These are phyloP conservation scores for Aldrovandia affinis DNA, from an alignment of 2,797 vertebrate genomes.

Conservation along the genomic window DNA sequence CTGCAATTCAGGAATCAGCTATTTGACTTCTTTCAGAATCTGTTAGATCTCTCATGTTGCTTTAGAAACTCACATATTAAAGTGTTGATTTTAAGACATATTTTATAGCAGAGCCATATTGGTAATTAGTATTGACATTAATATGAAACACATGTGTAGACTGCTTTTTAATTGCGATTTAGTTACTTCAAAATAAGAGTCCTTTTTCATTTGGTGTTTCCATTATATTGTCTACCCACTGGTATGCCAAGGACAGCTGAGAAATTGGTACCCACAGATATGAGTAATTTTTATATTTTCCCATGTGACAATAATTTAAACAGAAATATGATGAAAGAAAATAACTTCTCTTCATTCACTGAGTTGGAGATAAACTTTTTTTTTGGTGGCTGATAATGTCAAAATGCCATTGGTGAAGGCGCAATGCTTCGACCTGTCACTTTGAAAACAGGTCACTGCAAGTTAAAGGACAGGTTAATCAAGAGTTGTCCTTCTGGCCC, in stretches of 20 bases:
- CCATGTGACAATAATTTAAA: background rate
- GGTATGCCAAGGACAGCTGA: background rate
- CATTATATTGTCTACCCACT: no score
- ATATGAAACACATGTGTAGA: no score
- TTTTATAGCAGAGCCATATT: no score
- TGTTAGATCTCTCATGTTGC: no score
- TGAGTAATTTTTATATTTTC: background rate
- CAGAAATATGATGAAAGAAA: background rate
- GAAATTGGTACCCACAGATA: background rate
- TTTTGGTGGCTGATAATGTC: background rate
- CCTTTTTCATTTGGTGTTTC: no score
- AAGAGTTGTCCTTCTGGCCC: background rate
- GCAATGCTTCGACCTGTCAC: background rate
- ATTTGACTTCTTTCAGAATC: no score
- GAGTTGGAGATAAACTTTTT: background rate
- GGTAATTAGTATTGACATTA: no score
- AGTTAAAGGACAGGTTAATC: background rate
- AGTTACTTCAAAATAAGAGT: no score
- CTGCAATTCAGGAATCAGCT: no score
- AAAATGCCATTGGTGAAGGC: background rate
- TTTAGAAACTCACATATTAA: no score
- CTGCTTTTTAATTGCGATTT: no score
- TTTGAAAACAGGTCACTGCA: background rate
- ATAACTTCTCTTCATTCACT: background rate
- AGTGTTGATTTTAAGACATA: no score